phyloP scores from a whole-genome alignment of 92 coral and sea anemone genomes.

The Siderastrea siderea region DNA sequence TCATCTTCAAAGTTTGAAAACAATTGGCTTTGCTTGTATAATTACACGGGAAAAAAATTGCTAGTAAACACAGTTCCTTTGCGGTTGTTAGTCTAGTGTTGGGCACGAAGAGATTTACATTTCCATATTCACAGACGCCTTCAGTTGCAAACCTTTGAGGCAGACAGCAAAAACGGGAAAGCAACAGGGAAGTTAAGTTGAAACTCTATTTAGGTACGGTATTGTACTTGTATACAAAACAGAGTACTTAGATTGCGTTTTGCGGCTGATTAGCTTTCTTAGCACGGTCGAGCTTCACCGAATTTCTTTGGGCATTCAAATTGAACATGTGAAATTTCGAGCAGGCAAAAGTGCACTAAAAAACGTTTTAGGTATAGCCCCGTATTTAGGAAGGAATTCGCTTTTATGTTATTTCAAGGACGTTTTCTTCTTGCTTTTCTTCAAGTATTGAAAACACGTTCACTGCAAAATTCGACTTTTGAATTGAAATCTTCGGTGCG shows the following conservation, averaged over 20 bases:
- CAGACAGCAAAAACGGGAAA: not conserved
- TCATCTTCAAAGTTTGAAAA: conserved; percentile 42
- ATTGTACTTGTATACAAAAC: not conserved
- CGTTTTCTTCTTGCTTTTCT: no score
- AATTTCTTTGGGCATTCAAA: not conserved
- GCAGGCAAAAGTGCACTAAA: not conserved
- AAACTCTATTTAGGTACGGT: conserved; percentile 4
- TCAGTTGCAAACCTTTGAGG: not conserved
- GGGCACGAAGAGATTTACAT: not conserved
- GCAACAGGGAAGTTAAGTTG: not conserved
- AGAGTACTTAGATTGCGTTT: not conserved
- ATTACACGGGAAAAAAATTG: conserved; percentile 34
- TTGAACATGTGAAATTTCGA: not conserved
- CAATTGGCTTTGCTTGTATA: conserved; percentile 55
- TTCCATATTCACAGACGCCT: not conserved
- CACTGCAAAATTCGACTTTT: no score
- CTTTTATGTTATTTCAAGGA: no score
- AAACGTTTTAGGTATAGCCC: not conserved
- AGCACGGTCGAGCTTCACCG: not conserved
- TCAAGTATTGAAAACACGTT: no score
- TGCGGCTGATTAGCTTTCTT: not conserved
- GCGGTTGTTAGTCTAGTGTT: not conserved
- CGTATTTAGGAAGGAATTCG: no score
- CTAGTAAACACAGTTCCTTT: conserved; percentile 22
- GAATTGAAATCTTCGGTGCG: no score